phyloP scores from a whole-genome alignment of 2,113 vertebrate species.

The Accipiter cooperii region DNA sequence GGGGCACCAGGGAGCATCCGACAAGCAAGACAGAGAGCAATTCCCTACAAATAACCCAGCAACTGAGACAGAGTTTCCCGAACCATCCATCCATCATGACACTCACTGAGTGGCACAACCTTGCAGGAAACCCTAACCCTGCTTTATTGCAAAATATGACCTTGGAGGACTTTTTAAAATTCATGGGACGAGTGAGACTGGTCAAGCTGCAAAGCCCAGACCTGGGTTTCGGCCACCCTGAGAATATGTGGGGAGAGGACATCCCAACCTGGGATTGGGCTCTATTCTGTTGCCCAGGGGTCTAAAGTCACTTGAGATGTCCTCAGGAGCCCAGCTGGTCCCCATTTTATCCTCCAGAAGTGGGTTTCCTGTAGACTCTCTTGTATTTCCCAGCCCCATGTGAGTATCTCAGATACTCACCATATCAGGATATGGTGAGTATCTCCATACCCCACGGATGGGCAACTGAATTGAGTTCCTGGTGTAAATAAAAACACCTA shows the following conservation, averaged over 20 bases:
- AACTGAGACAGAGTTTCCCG: neutral
- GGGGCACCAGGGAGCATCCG: neutral
- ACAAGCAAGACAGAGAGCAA: neutral
- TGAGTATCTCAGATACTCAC: neutral
- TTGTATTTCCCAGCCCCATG: neutral
- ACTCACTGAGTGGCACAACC: neutral
- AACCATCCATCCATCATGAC: neutral
- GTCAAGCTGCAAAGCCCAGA: neutral
- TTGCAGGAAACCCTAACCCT: neutral
- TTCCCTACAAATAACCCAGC: neutral
- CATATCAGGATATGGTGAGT: too few species aligned
- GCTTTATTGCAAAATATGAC: neutral
- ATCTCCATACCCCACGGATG: neutral
- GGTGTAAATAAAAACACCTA: accelerated
- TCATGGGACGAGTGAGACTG: accelerated
- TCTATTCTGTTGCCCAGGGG: neutral
- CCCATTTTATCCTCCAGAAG: neutral
- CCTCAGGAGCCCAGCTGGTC: neutral
- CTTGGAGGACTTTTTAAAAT: neutral
- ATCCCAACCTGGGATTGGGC: neutral
- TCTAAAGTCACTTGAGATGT: neutral
- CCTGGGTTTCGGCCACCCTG: neutral
- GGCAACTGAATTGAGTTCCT: accelerated
- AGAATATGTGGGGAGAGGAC: neutral
- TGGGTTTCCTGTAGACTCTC: neutral